phyloP scores from a whole-genome alignment of 2,797 vertebrate genomes.

The Gymnocypris eckloni region DNA sequence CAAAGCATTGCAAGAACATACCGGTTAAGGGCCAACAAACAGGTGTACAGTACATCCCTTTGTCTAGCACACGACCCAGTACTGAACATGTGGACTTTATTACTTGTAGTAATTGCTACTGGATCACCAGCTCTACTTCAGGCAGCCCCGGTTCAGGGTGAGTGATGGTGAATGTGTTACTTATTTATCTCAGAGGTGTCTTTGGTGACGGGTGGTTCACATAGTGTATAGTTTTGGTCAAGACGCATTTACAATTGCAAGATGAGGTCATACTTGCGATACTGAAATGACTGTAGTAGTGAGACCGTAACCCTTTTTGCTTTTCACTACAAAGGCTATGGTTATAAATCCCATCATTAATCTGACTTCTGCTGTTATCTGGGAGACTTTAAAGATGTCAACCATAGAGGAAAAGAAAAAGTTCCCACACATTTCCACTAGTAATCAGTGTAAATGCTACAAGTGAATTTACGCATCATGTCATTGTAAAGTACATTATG shows the following conservation, averaged over 20 bases:
- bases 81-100: constrained; percentile 52
- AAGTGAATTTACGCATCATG: not conserved
- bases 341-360: not conserved
- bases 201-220: not conserved
- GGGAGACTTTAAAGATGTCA: not conserved
- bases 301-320: not conserved
- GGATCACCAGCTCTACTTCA: constrained; percentile 44
- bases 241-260: not conserved
- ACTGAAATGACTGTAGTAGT: not conserved
- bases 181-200: not conserved
- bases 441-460: not conserved
- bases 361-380: not conserved
- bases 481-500: not conserved
- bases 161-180: constrained; percentile 42
- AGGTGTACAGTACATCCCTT: not conserved
- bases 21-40: not conserved
- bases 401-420: not conserved
- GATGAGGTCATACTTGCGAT: not conserved
- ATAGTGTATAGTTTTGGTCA: not conserved
- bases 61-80: not conserved
- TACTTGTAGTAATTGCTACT: constrained; percentile 42
- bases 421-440: not conserved
- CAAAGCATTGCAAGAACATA: constrained; percentile 16
- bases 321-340: not conserved
- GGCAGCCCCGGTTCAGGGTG: constrained; percentile 43